These are phyloP conservation scores for Drosophila acutilabella DNA, from an alignment of 2,888 invertebrate species.

Conservation along the genomic window DNA sequence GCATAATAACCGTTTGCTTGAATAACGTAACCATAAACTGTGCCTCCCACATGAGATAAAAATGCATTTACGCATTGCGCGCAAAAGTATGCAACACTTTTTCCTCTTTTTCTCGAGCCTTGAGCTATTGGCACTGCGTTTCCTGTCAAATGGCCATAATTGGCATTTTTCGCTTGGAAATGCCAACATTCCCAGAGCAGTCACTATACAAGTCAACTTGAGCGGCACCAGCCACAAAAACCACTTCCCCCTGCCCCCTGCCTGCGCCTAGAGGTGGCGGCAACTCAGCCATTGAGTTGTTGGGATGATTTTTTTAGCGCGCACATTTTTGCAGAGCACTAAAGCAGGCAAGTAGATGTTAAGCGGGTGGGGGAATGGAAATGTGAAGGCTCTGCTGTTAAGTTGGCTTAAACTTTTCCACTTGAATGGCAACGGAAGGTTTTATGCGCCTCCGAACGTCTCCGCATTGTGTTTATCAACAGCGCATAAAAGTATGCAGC, in stretches of 20 bases:
- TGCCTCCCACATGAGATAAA: conserved; percentile 11
- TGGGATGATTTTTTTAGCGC: conserved; percentile 57
- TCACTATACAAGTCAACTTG: conserved; percentile 51
- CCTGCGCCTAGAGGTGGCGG: neutral
- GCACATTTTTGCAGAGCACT: conserved; percentile 48
- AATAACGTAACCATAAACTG: conserved; percentile 19
- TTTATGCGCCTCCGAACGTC: conserved; percentile 59
- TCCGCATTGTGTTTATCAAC: conserved; percentile 65
- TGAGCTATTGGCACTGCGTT: conserved; percentile 46
- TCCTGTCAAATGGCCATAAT: conserved; percentile 65
- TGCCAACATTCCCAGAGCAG: conserved; percentile 37
- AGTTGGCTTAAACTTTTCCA: conserved; percentile 80
- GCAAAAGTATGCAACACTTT: conserved; percentile 50
- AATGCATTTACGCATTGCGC: conserved; percentile 57
- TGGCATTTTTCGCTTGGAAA: conserved; percentile 61
- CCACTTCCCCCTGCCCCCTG: conserved; percentile 3
- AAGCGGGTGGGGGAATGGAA: conserved; percentile 2
- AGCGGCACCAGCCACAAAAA: conserved; percentile 35
- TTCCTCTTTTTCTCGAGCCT: neutral
- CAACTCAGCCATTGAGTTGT: conserved; percentile 24
- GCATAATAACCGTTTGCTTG: neutral
- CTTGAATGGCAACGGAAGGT: conserved; percentile 79
- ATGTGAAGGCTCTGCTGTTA: conserved; percentile 43
- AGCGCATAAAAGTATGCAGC: conserved; percentile 76
- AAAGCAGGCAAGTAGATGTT: neutral